Base-by-base conservation (phyloP, 2,888 invertebrate genomes). In the Eudasyphora cyanicolor region DNA sequence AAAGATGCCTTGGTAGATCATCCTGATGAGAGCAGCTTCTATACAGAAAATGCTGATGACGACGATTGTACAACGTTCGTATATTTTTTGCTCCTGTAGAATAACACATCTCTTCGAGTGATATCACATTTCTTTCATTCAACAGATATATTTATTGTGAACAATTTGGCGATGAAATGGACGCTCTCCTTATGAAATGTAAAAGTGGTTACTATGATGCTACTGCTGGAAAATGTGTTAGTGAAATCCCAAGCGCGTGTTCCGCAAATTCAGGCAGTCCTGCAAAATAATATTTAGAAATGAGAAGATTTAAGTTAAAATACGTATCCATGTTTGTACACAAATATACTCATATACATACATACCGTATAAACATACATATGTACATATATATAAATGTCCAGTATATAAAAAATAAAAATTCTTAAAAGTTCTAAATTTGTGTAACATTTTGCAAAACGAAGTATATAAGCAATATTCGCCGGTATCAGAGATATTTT, bases 121-220 rank as follows among this genome's bases (percentile, higher is more conserved):
- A 60, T 29, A 60, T 21, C n/a, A 6, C 5, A 60, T 7, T 60
- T 14, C 12, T 60, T 62, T 32, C 32, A 4, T 32, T 1, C 35
- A n/a, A n/a, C n/a, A 64, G 64, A 4, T 64, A 64, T 12, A 64
- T 64, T 7, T 38, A 64, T 32, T 64, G 64, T 12, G 64, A 64
- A 21, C 17, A 64, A 21, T 64, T 38, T 12, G 38, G 12, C 19
- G 17, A 32, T 12, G 64, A 19, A 1, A 38, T 64, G 17, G 64
- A 64, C 12, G 64, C 35, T 38, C 64, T 64, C n/a, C 17, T 64
- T 10, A 17, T 64, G 8, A 35, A 21, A 35, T 64, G 64, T 21
- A n/a, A n/a, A 3, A 35, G 17, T 1, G 64, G 64, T 19, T 64
- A 64, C 64, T 64, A 38, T 17, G 35, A 64, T 21, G 4, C 17